Conservation (phyloP, 2,113 vertebrate genomes). For the Lepisosteus oculatus region DNA sequence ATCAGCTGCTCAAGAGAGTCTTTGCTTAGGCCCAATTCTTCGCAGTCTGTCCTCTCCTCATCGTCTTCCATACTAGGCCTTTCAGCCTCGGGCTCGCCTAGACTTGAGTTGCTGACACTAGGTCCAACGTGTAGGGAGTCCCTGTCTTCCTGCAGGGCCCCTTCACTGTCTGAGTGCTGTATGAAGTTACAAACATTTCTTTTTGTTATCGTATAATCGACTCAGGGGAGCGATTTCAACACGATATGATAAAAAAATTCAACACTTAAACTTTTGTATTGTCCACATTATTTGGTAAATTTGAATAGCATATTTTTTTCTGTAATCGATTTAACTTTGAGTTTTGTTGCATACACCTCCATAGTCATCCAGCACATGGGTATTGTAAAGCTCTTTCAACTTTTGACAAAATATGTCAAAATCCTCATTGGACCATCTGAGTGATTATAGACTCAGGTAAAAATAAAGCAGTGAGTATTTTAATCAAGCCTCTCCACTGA, state of each 20-base stretch:
- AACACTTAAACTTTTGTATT: too few species aligned
- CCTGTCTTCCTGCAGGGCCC: constrained; percentile 68
- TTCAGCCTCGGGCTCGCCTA: constrained; percentile 55
- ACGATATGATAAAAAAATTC: constrained; percentile 29
- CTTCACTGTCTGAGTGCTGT: constrained; percentile 84
- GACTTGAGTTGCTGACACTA: constrained; percentile 45
- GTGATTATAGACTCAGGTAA: too few species aligned
- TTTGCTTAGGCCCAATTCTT: constrained; percentile 52
- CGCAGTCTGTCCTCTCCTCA: constrained; percentile 38
- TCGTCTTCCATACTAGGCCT: constrained; percentile 42
- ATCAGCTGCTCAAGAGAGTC: constrained; percentile 62
- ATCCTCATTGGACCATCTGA: too few species aligned
- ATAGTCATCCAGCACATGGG: too few species aligned
- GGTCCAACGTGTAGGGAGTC: constrained; percentile 51
- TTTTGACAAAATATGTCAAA: too few species aligned
- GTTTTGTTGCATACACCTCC: too few species aligned
- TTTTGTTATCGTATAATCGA: constrained; percentile 45
- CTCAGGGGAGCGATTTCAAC: constrained; percentile 37
- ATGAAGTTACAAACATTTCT: constrained; percentile 57
- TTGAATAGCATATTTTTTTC: too few species aligned
- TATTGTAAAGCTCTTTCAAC: too few species aligned
- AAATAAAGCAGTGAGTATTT: too few species aligned
- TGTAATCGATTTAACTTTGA: too few species aligned
- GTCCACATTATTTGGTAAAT: too few species aligned
- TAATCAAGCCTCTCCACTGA: too few species aligned